Percentiles rank a stretch among this genome's conserved stretches.
Evolutionary conservation across 2,797 vertebrate genomes (phyloP).

Genomic region (Betta splendens): DNA sequence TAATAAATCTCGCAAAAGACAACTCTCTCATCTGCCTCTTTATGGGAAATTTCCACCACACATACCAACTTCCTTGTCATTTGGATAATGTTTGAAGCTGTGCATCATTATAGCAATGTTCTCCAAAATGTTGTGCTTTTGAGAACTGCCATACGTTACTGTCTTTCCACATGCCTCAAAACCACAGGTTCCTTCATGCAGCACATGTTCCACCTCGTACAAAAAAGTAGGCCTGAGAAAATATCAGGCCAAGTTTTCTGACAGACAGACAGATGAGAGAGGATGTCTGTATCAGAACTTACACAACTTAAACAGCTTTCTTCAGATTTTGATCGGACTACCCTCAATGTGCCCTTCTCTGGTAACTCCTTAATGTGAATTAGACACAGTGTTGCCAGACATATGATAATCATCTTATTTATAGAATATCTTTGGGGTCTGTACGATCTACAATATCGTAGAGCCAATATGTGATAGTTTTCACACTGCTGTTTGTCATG

Average conservation of each 20-base stretch:
- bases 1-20: too few species aligned
- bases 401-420: too few species aligned
- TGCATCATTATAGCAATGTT: slow-evolving; percentile 25
- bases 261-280: background rate
- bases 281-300: slow-evolving; percentile 6
- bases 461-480: too few species aligned
- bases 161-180: too few species aligned
- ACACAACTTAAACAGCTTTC: background rate
- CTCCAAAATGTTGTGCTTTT: slow-evolving; percentile 5
- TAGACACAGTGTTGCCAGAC: too few species aligned
- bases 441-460: too few species aligned
- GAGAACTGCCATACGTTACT: background rate
- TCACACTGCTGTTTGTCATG: too few species aligned
- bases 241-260: background rate
- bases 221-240: background rate
- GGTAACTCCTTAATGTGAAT: slow-evolving; percentile 5
- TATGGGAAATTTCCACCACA: too few species aligned
- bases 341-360: background rate
- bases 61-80: slow-evolving; percentile 31
- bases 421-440: too few species aligned
- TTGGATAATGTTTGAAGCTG: slow-evolving; percentile 30
- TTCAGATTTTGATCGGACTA: background rate
- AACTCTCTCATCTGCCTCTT: too few species aligned
- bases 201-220: slow-evolving; percentile 4
- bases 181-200: too few species aligned